Base-by-base conservation (phyloP, 2,113 vertebrate species). In the Lagopus leucura region DNA sequence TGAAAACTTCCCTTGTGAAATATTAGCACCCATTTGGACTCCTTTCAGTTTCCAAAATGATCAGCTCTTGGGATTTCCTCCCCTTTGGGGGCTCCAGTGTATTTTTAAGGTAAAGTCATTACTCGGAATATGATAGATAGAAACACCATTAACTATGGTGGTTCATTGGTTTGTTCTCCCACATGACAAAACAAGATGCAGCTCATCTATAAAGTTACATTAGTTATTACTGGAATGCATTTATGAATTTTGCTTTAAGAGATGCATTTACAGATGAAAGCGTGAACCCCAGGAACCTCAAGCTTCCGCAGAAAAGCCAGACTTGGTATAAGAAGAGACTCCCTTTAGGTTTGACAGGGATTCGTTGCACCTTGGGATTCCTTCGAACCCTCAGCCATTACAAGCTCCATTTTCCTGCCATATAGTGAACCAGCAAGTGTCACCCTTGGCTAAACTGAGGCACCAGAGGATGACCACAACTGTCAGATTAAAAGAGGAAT, bases 1-100 rank as follows among this genome's bases (percentile, higher is more conserved):
- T 96, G 88, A 97, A 97, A 93, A 66, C 36, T 32, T 95, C 86
- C 77, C 57, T 86, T 82, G 76, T 88, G 87, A 94, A 89, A 88
- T 84, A 79, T 86, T 60, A 93, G 67, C 92, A 96, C 90, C 90
- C 81, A 96, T 84, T 88, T 89, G 94, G 55, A 86, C 85, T 42
- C 86, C 79, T 89, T 95, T 76, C 40, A 47, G 89, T 91, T 92
- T 88, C 73, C 64, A 88, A 63, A 87, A 84, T 57, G 20, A 94
- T 87, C 66, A 47, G 34, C 84, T 95, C 82, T 85, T 34, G 55
- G 27, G 84, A 81, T 83, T 97, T 89, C 76, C 25, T 89, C 90
- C 76, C 85, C 52, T 21, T 50, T 42, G 72, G 34, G 64, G 34
- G 52, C 76, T 87, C 60, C 88, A 67, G 6, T 75, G 52, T 70